These are phyloP conservation scores for Pollenia amentaria DNA, from an alignment of 2,888 invertebrate species.

Conservation along the genomic window DNA sequence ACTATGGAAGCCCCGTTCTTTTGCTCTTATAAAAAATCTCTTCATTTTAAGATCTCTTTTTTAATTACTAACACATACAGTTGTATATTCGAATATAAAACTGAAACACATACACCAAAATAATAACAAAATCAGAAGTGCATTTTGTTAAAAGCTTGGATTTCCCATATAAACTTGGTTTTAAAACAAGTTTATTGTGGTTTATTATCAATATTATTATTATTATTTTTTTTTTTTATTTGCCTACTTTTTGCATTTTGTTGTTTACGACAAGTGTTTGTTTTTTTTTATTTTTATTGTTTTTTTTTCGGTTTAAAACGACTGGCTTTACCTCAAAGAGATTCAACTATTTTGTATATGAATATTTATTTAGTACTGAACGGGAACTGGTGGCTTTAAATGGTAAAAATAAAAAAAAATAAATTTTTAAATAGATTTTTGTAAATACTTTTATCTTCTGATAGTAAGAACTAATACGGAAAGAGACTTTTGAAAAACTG, in stretches of 20 bases:
- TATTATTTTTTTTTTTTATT: background rate
- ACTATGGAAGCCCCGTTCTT: too few relatives aligned
- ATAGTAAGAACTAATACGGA: too few relatives aligned
- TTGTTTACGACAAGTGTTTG: background rate
- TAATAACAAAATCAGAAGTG: constrained; percentile 29
- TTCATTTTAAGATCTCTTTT: background rate
- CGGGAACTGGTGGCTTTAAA: too few relatives aligned
- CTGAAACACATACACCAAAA: background rate
- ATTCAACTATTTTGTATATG: too few relatives aligned
- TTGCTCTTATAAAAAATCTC: too few relatives aligned
- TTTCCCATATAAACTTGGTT: constrained; percentile 54
- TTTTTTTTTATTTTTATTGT: background rate
- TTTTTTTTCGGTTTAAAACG: background rate
- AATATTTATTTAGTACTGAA: too few relatives aligned
- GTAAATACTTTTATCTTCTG: too few relatives aligned
- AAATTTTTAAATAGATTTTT: too few relatives aligned
- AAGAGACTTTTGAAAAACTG: too few relatives aligned
- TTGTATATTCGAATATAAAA: background rate
- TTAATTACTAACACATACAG: background rate
- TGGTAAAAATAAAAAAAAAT: too few relatives aligned
- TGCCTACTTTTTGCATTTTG: background rate
- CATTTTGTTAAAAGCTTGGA: constrained; percentile 65
- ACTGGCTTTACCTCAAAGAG: constrained; percentile 5
- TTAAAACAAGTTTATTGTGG: constrained; percentile 59
- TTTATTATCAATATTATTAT: constrained; percentile 15